Evolutionary conservation across 2,113 vertebrate species (phyloP), one percentile per base, ranked within the genome.

Genomic region (Toxotes jaculatrix): DNA sequence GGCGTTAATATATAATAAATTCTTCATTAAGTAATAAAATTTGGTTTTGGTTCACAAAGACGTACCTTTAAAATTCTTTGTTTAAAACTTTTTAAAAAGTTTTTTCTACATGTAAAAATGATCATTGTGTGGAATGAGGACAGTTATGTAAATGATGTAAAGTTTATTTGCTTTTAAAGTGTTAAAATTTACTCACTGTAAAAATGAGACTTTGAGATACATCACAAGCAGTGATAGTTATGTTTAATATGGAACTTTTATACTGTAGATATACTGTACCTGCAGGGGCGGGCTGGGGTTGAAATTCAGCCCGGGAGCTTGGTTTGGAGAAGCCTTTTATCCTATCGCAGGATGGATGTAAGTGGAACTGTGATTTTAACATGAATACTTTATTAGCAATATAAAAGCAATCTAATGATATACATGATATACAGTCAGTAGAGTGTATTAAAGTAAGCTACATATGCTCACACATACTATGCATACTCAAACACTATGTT

Each of bases 101-200:
- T 32, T 51, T 64, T 64, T 38, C 63, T 65, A 42, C 10, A 53
- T 14, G 17, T 60, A 47, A 57, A 77, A 56, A 67, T 13, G 1
- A 59, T 49, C 56, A 13, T 62, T 87, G 34, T 17, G 55, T 82
- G 68, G 27, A 21, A 34, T 47, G 10, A 68, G 10, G 43, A 61
- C 45, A n/a, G 69, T 34, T 3, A 57, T 93, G 87, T 93, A 93
- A 87, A 92, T 90, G 40, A 45, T 91, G 83, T 91, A 89, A 78
- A 84, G 67, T 82, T 74, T 66, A 79, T 38, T 42, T 55, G 1
- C 31, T 62, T 27, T 27, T 49, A 32, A 34, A 49, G 11, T 62
- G 21, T 27, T 43, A 21, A 80, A 65, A 79, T 68, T 23, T 43
- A 31, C 17, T 42, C 34, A 32, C 12, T 40, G 47, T 71, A 69